phyloP scores from a whole-genome alignment of 2,888 invertebrate genomes.

The Pedicia rivosa region DNA sequence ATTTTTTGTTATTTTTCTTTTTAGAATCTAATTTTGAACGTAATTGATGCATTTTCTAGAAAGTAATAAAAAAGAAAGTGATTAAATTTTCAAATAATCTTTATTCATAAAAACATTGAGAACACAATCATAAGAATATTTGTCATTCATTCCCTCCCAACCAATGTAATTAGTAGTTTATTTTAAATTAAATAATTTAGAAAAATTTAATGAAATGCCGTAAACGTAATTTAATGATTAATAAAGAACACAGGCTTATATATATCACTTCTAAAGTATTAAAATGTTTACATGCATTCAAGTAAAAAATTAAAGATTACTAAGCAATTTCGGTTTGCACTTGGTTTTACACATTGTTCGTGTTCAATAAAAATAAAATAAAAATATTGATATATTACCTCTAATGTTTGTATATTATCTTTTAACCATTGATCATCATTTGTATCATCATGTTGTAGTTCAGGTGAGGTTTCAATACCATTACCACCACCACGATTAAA shows the following conservation, averaged over 20 bases:
- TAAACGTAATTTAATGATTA: too few relatives aligned
- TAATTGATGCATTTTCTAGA: constrained; percentile 14
- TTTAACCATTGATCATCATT: constrained; percentile 14
- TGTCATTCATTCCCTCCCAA: too few relatives aligned
- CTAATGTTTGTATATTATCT: constrained; percentile 13
- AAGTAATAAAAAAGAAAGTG: too few relatives aligned
- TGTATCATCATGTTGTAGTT: constrained; percentile 7
- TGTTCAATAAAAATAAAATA: neutral
- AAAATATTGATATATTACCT: constrained; percentile 9
- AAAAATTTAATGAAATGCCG: too few relatives aligned
- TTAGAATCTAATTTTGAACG: constrained; percentile 11
- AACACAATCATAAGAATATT: too few relatives aligned
- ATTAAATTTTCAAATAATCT: too few relatives aligned
- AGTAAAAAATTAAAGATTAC: too few relatives aligned
- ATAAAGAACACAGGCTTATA: too few relatives aligned
- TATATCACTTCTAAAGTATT: too few relatives aligned
- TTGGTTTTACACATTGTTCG: neutral
- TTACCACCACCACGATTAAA: constrained; percentile 7
- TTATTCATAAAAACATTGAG: too few relatives aligned
- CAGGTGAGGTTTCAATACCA: constrained; percentile 8
- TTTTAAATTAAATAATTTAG: neutral
- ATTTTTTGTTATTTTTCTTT: constrained; percentile 12
- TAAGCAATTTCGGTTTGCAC: too few relatives aligned
- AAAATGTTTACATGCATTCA: neutral
- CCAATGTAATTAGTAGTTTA: neutral